Percentiles rank a stretch among this genome's conserved stretches.
Conservation (phyloP, 1,140 invertebrate genomes). For the Trypoxylus dichotomus region DNA sequence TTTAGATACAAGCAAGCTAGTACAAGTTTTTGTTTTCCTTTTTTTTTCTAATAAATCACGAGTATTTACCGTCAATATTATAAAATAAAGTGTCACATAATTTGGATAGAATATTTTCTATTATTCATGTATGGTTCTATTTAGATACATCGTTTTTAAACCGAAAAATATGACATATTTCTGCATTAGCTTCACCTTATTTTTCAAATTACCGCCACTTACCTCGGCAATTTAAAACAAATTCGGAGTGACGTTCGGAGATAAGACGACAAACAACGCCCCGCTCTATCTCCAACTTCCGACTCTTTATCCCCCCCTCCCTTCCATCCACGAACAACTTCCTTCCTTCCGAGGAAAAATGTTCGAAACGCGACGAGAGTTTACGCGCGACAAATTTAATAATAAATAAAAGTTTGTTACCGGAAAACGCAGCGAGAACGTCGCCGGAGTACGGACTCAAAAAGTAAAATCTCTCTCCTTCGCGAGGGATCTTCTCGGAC, state of each 20-base stretch:
- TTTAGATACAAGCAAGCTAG: too few relatives aligned
- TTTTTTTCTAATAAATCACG: too few relatives aligned
- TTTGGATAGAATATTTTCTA: too few relatives aligned
- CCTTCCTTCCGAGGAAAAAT: not conserved
- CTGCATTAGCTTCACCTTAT: not conserved
- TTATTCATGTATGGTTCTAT: too few relatives aligned
- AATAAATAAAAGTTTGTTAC: conserved; percentile 32
- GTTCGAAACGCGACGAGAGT: not conserved
- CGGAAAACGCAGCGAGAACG: conserved; percentile 14
- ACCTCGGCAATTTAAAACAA: not conserved
- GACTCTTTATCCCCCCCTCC: too few relatives aligned
- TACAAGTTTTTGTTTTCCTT: too few relatives aligned
- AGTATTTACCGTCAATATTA: too few relatives aligned
- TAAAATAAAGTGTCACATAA: too few relatives aligned
- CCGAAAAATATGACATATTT: too few relatives aligned
- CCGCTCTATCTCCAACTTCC: not conserved
- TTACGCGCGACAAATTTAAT: conserved; percentile 31
- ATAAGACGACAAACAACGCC: not conserved
- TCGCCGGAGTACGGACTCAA: not conserved
- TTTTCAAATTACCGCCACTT: not conserved
- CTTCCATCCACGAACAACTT: not conserved
- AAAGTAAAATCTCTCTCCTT: not conserved
- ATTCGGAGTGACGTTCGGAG: not conserved
- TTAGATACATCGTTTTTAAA: too few relatives aligned
- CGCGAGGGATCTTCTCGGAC: conserved; percentile 12